phyloP scores from a whole-genome alignment of 2,797 vertebrate species.

The Galago senegalensis region DNA sequence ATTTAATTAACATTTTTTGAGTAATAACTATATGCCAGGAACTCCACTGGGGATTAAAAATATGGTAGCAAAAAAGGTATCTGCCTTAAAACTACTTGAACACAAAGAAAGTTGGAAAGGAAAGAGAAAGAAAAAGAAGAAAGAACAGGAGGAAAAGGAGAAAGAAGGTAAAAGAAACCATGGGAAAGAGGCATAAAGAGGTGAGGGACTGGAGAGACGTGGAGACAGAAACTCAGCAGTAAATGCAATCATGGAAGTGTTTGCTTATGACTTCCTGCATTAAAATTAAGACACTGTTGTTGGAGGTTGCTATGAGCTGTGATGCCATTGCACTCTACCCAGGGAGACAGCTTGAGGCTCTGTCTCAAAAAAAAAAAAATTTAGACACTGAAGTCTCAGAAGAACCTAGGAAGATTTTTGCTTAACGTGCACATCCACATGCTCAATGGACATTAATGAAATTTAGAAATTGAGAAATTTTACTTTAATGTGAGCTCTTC shows the following conservation, averaged over 20 bases:
- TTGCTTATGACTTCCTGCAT: background rate
- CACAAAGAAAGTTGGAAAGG: background rate
- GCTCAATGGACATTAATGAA: background rate
- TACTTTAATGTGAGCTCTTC: background rate
- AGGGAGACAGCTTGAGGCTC: too few species aligned
- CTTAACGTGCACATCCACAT: background rate
- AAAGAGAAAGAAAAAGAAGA: background rate
- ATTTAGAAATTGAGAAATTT: slow-evolving; percentile 42
- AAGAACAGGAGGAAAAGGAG: background rate
- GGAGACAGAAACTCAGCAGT: background rate
- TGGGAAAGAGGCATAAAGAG: background rate
- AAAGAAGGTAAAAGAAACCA: background rate
- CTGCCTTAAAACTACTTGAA: background rate
- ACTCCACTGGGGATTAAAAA: background rate
- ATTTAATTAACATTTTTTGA: background rate
- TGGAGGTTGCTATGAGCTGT: too few species aligned
- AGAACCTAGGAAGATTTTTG: background rate
- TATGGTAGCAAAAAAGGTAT: background rate
- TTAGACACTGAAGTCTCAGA: background rate
- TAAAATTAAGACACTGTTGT: background rate
- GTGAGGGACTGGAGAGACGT: background rate
- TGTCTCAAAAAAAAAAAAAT: too few species aligned
- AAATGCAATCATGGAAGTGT: background rate
- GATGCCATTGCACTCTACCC: too few species aligned
- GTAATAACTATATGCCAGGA: background rate